Evolutionary conservation across 2,888 invertebrate species (phyloP), one percentile per base, ranked within the genome.

Genomic region (Tridacna crocea): DNA sequence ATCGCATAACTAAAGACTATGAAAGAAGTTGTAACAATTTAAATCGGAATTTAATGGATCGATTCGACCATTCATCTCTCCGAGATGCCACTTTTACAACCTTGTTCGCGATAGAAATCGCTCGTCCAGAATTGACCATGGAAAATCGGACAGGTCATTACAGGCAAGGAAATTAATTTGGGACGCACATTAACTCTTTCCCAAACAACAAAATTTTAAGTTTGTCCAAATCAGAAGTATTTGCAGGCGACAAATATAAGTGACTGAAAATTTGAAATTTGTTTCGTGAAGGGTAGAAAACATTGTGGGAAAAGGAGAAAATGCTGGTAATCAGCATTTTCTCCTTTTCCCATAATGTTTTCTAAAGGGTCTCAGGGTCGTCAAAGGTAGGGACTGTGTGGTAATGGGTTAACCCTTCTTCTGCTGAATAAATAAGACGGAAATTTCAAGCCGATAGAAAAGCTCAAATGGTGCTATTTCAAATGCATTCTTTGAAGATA

Each of bases 181-280:
- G 10, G n/a, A 66, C 66, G 66, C 66, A 26, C 66, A 66, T 66
- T 66, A n/a, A n/a, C n/a, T n/a, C n/a, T n/a, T n/a, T n/a, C n/a
- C n/a, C n/a, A n/a, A n/a, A n/a, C n/a, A n/a, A n/a, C n/a, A n/a
- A n/a, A n/a, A n/a, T n/a, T n/a, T n/a, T n/a, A n/a, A n/a, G n/a
- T n/a, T n/a, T n/a, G n/a, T n/a, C n/a, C n/a, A n/a, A n/a, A n/a
- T n/a, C n/a, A n/a, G n/a, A n/a, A n/a, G n/a, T n/a, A n/a, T n/a
- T n/a, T n/a, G n/a, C n/a, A n/a, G n/a, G n/a, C n/a, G n/a, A n/a
- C n/a, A n/a, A n/a, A 65, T 24, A 27, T 10, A 27, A 15, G 61
- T 61, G 12, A n/a, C 61, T 12, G 10, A n/a, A 15, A 61, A 10
- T 22, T 61, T 15, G n/a, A 11, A 61, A 15, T 61, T 61, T n/a